Evolutionary conservation across 1,140 invertebrate species (phyloP).

Genomic region (Stratiolaelaps scimitus): DNA sequence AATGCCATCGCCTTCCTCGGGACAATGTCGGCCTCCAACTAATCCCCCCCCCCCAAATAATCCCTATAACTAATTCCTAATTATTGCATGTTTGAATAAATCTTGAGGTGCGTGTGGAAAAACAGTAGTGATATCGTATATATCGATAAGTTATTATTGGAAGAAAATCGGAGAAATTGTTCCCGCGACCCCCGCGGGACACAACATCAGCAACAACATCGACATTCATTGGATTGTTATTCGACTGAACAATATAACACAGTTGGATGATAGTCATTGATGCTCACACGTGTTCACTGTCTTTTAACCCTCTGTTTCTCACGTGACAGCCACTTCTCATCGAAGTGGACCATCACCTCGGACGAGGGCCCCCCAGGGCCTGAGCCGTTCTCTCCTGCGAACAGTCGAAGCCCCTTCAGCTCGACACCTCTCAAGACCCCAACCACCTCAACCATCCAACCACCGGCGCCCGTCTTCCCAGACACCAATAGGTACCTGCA

Average conservation of each 20-base stretch:
- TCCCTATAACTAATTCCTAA: too few relatives aligned
- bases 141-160: too few relatives aligned
- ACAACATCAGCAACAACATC: not conserved
- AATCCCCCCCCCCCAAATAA: too few relatives aligned
- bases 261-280: too few relatives aligned
- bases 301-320: not conserved
- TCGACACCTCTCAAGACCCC: constrained; percentile 1
- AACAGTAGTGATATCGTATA: too few relatives aligned
- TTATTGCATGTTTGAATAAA: too few relatives aligned
- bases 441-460: not conserved
- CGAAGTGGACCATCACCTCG: constrained; percentile 19
- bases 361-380: not conserved
- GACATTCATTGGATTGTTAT: not conserved
- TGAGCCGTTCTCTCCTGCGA: not conserved
- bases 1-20: too few relatives aligned
- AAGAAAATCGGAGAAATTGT: not conserved
- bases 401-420: not conserved
- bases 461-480: constrained; percentile 22
- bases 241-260: too few relatives aligned
- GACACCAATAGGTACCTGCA: constrained; percentile 1
- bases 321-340: constrained; percentile 3
- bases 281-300: not conserved
- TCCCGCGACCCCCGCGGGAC: not conserved
- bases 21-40: too few relatives aligned
- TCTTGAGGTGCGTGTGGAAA: too few relatives aligned